phyloP scores from a whole-genome alignment of 2,888 invertebrate species.

The Ypsolopha scabrella region DNA sequence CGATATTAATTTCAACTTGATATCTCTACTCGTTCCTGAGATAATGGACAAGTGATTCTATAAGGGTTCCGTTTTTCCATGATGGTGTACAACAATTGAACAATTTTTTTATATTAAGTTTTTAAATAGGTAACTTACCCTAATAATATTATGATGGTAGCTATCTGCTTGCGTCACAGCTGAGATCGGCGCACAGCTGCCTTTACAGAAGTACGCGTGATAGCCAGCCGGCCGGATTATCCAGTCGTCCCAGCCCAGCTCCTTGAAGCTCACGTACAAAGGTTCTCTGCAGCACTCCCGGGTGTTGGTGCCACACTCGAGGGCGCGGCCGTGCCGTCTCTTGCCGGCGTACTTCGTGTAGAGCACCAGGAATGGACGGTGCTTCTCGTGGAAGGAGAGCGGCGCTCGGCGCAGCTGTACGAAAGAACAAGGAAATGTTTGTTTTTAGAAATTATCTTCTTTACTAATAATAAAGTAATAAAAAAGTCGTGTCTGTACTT shows the following conservation, averaged over 20 bases:
- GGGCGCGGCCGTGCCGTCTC: conserved; percentile 71
- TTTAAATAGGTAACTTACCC: too few relatives aligned
- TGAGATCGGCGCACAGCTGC: conserved; percentile 80
- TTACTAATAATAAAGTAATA: too few relatives aligned
- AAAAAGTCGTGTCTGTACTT: too few relatives aligned
- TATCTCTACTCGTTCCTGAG: too few relatives aligned
- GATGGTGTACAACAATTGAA: too few relatives aligned
- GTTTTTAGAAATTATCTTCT: neutral
- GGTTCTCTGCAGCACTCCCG: conserved; percentile 88
- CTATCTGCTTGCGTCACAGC: conserved; percentile 71
- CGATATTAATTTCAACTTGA: too few relatives aligned
- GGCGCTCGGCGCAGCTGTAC: conserved; percentile 72
- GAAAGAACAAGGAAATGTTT: neutral
- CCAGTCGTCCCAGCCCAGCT: conserved; percentile 92
- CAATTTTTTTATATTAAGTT: too few relatives aligned
- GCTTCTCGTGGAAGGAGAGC: conserved; percentile 76
- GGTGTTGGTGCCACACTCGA: conserved; percentile 75
- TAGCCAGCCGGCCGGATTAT: conserved; percentile 86
- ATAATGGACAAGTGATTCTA: too few relatives aligned
- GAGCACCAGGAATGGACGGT: conserved; percentile 82
- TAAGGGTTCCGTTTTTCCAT: too few relatives aligned
- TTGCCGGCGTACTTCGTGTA: conserved; percentile 80
- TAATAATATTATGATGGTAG: conserved; percentile 79
- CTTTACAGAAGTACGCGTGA: conserved; percentile 89
- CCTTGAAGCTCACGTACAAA: conserved; percentile 84